Evolutionary conservation across 2,797 vertebrate genomes (phyloP).

Genomic region (Tadarida brasiliensis): DNA sequence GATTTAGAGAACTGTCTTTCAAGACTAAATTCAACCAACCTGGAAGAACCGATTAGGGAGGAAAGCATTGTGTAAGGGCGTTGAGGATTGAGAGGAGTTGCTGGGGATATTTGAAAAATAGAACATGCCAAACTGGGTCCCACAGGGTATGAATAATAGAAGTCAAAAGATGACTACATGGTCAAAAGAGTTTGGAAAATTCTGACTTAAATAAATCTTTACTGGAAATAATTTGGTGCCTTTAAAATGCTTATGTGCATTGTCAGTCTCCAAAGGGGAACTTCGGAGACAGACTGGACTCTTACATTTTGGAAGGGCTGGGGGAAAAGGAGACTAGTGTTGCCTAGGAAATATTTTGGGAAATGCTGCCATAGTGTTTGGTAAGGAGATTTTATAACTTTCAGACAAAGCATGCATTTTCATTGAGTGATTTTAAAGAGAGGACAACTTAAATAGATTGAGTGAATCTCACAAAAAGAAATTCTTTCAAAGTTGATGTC

Average conservation of each 20-base stretch:
- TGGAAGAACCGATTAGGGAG: not conserved
- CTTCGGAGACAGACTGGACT: not conserved
- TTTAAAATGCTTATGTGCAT: slow-evolving; percentile 37
- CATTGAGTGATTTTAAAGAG: slow-evolving; percentile 21
- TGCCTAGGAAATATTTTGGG: not conserved
- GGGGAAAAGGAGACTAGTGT: not conserved
- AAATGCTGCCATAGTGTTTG: slow-evolving; percentile 14
- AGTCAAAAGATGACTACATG: not conserved
- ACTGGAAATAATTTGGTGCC: not conserved
- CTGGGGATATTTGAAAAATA: not conserved
- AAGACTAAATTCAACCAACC: not conserved
- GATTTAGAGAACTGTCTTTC: not conserved
- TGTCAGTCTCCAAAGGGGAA: slow-evolving; percentile 36
- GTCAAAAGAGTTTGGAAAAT: not conserved
- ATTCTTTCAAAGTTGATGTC: slow-evolving; percentile 31
- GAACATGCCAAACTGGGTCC: not conserved
- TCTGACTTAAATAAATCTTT: slow-evolving; percentile 38
- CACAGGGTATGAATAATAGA: not conserved
- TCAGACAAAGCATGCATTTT: slow-evolving; percentile 39
- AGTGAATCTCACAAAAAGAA: not conserved
- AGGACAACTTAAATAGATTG: not conserved
- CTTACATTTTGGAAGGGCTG: not conserved
- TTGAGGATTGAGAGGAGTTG: not conserved
- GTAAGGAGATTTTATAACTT: not conserved
- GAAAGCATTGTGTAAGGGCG: not conserved